phyloP scores from a whole-genome alignment of 2,113 vertebrate genomes.

The Crotalus tigris region DNA sequence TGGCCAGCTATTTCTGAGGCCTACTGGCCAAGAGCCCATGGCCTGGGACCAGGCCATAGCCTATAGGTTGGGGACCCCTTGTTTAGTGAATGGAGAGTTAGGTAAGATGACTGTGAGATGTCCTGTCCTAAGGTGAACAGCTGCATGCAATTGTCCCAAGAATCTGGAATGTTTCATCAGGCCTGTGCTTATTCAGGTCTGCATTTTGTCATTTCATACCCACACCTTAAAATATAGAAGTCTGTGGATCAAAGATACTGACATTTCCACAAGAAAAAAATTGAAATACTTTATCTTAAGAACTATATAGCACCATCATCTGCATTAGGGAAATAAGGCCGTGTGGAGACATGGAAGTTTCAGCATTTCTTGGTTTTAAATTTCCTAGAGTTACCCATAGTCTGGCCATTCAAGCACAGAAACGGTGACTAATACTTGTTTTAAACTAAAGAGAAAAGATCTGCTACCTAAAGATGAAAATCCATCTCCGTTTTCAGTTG shows the following conservation, averaged over 20 bases:
- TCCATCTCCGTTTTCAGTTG: background rate
- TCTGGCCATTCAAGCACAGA: constrained; percentile 23
- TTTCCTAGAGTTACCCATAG: background rate
- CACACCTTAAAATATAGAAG: background rate
- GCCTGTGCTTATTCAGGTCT: background rate
- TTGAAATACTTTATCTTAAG: background rate
- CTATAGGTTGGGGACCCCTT: too few relatives aligned
- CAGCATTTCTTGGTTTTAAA: background rate
- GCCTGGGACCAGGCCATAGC: too few relatives aligned
- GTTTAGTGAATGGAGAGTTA: background rate
- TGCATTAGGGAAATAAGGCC: background rate
- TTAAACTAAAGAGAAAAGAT: background rate
- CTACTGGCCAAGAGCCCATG: too few relatives aligned
- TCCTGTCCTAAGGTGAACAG: background rate
- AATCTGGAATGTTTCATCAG: background rate
- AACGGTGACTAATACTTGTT: constrained; percentile 40
- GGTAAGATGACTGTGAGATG: background rate
- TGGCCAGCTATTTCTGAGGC: too few relatives aligned
- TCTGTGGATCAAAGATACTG: background rate
- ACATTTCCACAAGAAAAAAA: background rate
- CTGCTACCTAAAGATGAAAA: background rate
- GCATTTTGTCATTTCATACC: background rate
- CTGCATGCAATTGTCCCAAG: too few relatives aligned
- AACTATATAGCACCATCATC: background rate
- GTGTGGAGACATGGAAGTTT: background rate